phyloP scores from a whole-genome alignment of 2,888 invertebrate species.

The Metopia argyrocephala region DNA sequence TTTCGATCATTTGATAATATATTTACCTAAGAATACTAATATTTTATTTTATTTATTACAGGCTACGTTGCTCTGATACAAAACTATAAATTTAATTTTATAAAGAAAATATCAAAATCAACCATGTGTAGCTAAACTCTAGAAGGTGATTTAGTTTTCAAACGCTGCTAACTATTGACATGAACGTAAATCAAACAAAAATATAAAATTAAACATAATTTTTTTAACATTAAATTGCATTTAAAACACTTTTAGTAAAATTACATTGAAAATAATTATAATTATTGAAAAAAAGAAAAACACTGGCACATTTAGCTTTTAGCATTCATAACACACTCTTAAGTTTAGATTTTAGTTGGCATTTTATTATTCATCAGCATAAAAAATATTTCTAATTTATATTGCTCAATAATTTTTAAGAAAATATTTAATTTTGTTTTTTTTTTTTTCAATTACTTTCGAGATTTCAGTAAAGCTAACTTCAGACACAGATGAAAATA shows the following conservation, averaged over 20 bases:
- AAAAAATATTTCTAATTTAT: too few species aligned
- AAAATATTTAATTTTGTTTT: conserved; percentile 3
- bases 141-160: conserved; percentile 45
- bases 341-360: conserved; percentile 40
- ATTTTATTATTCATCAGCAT: too few species aligned
- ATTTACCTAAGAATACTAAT: conserved; percentile 31
- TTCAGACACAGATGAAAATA: conserved; percentile 58
- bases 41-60: conserved; percentile 40
- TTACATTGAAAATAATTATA: background rate
- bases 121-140: background rate
- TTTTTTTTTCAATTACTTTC: conserved; percentile 38
- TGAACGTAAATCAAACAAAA: conserved; percentile 7
- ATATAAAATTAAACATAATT: too few species aligned
- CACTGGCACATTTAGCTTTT: conserved; percentile 15
- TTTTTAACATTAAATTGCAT: background rate
- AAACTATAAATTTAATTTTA: conserved; percentile 46
- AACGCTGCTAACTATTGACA: background rate
- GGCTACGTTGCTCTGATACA: conserved; percentile 45
- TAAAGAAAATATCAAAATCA: background rate
- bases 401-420: too few species aligned
- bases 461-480: conserved; percentile 60
- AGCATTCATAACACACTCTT: background rate
- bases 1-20: too few species aligned
- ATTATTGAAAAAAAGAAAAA: too few species aligned
- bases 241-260: background rate